Percentiles rank a stretch among this genome's conserved stretches.
Evolutionary conservation across 2,113 vertebrate genomes (phyloP).

Genomic region (Junco hyemalis): DNA sequence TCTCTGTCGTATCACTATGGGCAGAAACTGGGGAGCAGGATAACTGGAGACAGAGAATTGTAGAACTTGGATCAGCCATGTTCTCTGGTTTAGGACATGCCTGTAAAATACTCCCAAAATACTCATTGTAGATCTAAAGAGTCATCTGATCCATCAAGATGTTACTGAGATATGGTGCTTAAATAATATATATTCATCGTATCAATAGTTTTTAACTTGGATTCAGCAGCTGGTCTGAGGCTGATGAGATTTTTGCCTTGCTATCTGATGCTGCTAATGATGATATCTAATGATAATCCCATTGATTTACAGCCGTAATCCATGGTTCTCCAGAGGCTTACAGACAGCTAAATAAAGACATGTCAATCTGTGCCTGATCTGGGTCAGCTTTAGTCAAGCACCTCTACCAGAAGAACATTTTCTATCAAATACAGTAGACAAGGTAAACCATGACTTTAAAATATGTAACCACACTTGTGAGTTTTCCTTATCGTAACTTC

Average conservation of each 20-base stretch:
- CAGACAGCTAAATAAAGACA: slow-evolving; percentile 13
- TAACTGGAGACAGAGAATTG: not conserved
- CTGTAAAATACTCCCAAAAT: not conserved
- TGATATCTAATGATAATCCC: slow-evolving; percentile 7
- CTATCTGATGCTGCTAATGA: slow-evolving; percentile 33
- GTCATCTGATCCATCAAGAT: not conserved
- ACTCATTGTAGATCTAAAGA: not conserved
- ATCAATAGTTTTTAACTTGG: not conserved
- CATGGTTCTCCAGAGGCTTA: slow-evolving; percentile 16
- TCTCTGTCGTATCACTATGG: not conserved
- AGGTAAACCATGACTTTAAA: not conserved
- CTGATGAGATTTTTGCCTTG: slow-evolving; percentile 31
- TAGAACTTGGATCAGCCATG: not conserved
- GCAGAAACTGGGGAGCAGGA: not conserved
- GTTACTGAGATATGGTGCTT: not conserved
- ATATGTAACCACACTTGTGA: not conserved
- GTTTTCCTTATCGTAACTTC: not conserved
- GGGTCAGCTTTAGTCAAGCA: not conserved
- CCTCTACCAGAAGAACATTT: not conserved
- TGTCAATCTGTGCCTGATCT: not conserved
- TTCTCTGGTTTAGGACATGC: not conserved
- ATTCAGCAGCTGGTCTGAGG: slow-evolving; percentile 5
- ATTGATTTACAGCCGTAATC: slow-evolving; percentile 4
- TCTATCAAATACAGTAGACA: not conserved
- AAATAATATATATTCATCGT: not conserved